Evolutionary conservation across 2,888 invertebrate species (phyloP).

Genomic region (Globia sparganii): DNA sequence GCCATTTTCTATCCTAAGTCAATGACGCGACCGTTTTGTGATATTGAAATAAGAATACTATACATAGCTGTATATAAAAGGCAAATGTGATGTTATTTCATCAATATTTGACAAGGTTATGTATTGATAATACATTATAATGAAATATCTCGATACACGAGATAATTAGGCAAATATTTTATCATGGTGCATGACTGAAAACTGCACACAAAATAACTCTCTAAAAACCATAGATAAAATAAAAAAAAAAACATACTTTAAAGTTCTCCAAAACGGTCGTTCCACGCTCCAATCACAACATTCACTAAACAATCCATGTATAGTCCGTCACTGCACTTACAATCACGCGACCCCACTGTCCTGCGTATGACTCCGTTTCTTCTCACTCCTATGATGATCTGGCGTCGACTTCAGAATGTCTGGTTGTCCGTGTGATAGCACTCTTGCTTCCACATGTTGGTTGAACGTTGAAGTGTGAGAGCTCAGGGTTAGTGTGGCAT

Average conservation of each 20-base stretch:
- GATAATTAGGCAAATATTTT: background rate
- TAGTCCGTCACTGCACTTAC: slow-evolving; percentile 41
- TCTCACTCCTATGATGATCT: slow-evolving; percentile 92
- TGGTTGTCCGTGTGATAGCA: slow-evolving; percentile 92
- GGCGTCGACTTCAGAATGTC: slow-evolving; percentile 96
- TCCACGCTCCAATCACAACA: slow-evolving; percentile 21
- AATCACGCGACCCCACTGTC: slow-evolving; percentile 87
- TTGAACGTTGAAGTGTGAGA: slow-evolving; percentile 84
- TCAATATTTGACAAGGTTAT: slow-evolving; percentile 1
- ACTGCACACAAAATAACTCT: background rate
- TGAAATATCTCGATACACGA: background rate
- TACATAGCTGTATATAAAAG: background rate
- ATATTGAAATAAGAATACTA: slow-evolving; percentile 7
- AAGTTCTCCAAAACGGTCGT: slow-evolving; percentile 49
- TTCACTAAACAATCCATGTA: slow-evolving; percentile 57
- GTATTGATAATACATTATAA: background rate
- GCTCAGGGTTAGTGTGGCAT: slow-evolving; percentile 82
- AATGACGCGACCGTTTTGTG: slow-evolving; percentile 52
- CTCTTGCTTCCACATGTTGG: slow-evolving; percentile 76
- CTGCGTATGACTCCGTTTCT: slow-evolving; percentile 84
- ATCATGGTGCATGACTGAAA: background rate
- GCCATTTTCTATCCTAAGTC: slow-evolving; percentile 54
- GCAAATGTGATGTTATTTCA: slow-evolving; percentile 29
- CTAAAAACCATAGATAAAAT: background rate
- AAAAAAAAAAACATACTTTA: slow-evolving; percentile 2